These are phyloP conservation scores for Ctenodactylus gundi DNA, from an alignment of 2,113 vertebrate genomes.

Conservation along the genomic window DNA sequence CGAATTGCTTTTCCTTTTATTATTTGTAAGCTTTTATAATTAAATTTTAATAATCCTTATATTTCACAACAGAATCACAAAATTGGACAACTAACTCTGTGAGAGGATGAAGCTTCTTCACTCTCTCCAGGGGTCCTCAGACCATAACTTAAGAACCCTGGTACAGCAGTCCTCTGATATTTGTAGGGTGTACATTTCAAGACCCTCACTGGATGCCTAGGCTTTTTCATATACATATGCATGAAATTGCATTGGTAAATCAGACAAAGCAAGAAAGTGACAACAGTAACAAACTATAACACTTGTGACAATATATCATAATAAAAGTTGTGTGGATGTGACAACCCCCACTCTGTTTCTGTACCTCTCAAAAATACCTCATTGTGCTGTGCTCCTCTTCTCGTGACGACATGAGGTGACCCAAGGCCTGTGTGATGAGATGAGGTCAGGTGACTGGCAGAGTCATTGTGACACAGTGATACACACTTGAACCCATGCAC, in stretches of 20 bases:
- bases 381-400: not conserved
- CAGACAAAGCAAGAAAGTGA: not conserved
- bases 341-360: too few species aligned
- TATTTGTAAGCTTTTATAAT: not conserved
- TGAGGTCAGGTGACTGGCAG: not conserved
- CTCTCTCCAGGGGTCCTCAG: rapidly evolving
- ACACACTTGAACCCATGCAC: too few species aligned
- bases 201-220: not conserved
- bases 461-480: too few species aligned
- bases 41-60: not conserved
- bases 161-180: not conserved
- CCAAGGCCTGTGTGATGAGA: not conserved
- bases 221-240: not conserved
- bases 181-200: not conserved
- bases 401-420: not conserved
- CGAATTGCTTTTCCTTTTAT: not conserved
- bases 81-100: not conserved
- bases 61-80: not conserved
- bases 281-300: not conserved
- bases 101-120: not conserved
- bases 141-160: not conserved
- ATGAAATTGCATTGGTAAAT: not conserved
- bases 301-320: not conserved
- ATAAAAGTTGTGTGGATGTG: not conserved
- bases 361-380: not conserved